Conservation (phyloP, 1,140 invertebrate genomes). For the Drosophila quadrilineata region DNA sequence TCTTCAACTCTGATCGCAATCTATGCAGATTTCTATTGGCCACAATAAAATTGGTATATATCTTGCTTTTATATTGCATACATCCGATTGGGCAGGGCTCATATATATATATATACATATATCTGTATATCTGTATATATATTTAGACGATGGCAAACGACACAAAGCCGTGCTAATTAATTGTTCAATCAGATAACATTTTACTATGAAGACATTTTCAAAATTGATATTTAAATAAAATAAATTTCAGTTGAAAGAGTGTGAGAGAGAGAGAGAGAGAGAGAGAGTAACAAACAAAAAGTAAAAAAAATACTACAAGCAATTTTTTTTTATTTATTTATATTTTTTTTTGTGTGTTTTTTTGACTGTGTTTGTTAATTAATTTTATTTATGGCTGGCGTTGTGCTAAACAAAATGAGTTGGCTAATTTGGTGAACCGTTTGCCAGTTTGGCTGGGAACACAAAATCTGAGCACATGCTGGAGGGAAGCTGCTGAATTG, state of each 20-base stretch:
- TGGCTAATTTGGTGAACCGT: slow-evolving; percentile 54
- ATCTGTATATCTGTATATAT: slow-evolving; percentile 32
- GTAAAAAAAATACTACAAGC: slow-evolving; percentile 48
- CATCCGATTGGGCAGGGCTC: background rate
- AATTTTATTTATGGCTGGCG: slow-evolving; percentile 55
- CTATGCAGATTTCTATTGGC: slow-evolving; percentile 55
- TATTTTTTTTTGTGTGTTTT: slow-evolving; percentile 13
- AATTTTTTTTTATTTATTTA: slow-evolving; percentile 37
- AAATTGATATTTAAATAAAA: slow-evolving; percentile 63
- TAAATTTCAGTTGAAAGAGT: slow-evolving; percentile 40
- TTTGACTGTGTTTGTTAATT: slow-evolving; percentile 37
- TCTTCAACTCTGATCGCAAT: slow-evolving; percentile 55
- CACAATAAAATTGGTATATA: slow-evolving; percentile 29
- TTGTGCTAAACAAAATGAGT: slow-evolving; percentile 47
- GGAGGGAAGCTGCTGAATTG: slow-evolving; percentile 39
- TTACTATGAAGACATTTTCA: slow-evolving; percentile 71
- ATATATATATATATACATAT: slow-evolving; percentile 6
- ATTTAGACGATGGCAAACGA: slow-evolving; percentile 37
- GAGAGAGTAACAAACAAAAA: slow-evolving; percentile 13
- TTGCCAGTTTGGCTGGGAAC: slow-evolving; percentile 11
- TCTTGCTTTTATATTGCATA: slow-evolving; percentile 13
- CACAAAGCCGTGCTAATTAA: slow-evolving; percentile 67
- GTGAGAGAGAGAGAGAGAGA: too few species aligned
- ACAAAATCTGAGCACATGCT: background rate
- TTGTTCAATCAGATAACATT: slow-evolving; percentile 72